phyloP scores from a whole-genome alignment of 2,797 vertebrate species.

The Lepus townsendii region DNA sequence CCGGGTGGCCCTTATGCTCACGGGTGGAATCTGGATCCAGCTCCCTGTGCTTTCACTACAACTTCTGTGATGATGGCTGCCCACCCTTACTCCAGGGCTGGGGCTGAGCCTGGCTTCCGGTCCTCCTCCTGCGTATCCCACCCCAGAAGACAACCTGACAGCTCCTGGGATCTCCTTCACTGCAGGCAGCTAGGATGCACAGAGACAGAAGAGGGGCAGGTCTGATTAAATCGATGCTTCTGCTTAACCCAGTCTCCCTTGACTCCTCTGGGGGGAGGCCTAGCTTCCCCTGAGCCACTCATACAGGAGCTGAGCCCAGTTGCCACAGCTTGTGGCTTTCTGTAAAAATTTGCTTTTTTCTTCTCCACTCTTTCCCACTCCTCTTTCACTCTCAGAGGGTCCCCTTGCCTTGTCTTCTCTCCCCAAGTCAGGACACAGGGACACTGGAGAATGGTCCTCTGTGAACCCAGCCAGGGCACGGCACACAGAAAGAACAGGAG shows the following conservation, averaged over 20 bases:
- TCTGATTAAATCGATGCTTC: not conserved
- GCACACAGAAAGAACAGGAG: not conserved
- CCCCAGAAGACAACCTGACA: not conserved
- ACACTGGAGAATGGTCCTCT: not conserved
- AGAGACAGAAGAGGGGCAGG: not conserved
- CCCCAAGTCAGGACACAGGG: not conserved
- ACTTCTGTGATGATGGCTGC: not conserved
- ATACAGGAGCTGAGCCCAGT: not conserved
- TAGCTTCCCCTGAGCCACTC: not conserved
- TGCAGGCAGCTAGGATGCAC: not conserved
- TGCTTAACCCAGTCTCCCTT: not conserved
- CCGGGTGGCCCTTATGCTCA: not conserved
- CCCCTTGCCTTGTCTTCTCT: not conserved
- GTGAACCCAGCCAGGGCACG: not conserved
- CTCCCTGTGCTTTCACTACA: not conserved
- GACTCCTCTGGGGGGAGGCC: not conserved
- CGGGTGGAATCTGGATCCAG: not conserved
- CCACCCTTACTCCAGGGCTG: not conserved
- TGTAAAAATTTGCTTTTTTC: not conserved
- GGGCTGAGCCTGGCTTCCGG: not conserved
- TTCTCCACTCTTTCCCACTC: accelerated
- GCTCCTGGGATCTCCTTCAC: not conserved
- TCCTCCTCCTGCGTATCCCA: not conserved
- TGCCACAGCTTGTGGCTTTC: not conserved
- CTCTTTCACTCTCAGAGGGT: not conserved